Evolutionary conservation across 2,888 invertebrate genomes (phyloP), one percentile per base, ranked within the genome.

Genomic region (Blera fallax): DNA sequence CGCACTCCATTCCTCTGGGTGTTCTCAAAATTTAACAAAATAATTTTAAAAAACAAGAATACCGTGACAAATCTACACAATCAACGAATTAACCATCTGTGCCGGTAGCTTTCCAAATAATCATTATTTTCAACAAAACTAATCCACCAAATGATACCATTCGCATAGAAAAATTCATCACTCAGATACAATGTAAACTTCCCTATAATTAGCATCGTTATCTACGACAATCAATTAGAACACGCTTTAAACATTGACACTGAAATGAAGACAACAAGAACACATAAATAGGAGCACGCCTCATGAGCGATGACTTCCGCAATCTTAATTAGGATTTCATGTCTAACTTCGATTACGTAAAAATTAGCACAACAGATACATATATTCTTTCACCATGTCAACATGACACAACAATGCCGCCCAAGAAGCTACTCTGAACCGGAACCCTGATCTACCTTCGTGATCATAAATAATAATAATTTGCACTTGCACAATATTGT

Each of bases 271-370:
- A 1, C 48, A 48, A 16, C 27, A 62, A n/a, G 16, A 5, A 45
- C 11, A 37, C 21, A 21, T 21, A 4, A 48, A 32, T 29, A 29
- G 45, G 43, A 48, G 37, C 37, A 43, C 8, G 16, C 1, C 8
- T n/a, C 1, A 24, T n/a, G 29, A 24, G 45, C 8, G 16, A 18
- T 16, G 27, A 11, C 14, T 24, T 18, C 32, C 34, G 16, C 32
- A 48, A 34, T 10, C 27, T 43, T 34, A 24, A 74, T 74, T 45
- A 34, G 16, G 34, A 24, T 16, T n/a, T 65, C 64, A 45, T 56
- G 56, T 24, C 37, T 54, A 16, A 37, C 76, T 16, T 21, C 29
- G 58, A 14, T 67, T 65, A 76, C 21, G 29, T 50, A 67, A 58
- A 76, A 67, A 27, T 67, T 40, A 67, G 54, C 37, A 27, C 11